These are phyloP conservation scores for Gambelia wislizenii DNA, from an alignment of 2,797 vertebrate species.

Conservation along the genomic window DNA sequence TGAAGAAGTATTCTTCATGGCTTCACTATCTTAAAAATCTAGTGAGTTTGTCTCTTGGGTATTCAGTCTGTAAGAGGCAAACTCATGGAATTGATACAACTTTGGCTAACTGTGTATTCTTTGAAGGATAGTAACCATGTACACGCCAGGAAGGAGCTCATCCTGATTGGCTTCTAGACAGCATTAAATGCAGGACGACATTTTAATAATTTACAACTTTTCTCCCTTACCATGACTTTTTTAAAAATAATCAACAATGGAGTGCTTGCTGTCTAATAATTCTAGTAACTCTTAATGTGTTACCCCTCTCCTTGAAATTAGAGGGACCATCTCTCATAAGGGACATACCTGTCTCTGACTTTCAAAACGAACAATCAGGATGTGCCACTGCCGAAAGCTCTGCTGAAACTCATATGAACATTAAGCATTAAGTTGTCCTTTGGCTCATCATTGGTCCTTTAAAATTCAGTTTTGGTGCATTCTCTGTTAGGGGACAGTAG, in stretches of 20 bases:
- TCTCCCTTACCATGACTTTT: neutral
- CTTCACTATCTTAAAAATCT: neutral
- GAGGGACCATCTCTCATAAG: neutral
- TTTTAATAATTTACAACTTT: neutral
- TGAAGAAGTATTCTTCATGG: neutral
- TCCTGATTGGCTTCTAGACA: neutral
- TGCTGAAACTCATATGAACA: neutral
- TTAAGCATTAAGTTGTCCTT: slow-evolving; percentile 43
- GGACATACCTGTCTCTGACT: no score
- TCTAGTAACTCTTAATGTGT: neutral
- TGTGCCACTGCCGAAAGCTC: no score
- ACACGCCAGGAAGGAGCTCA: neutral
- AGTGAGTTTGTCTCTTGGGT: neutral
- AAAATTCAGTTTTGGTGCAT: neutral
- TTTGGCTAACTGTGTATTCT: neutral
- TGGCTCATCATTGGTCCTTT: neutral
- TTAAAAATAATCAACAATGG: neutral
- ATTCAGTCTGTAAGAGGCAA: neutral
- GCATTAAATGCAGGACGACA: neutral
- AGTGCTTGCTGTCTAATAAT: neutral
- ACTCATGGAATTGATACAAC: neutral
- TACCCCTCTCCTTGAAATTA: neutral
- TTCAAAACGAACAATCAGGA: neutral
- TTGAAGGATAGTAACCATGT: neutral
- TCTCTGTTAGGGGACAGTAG: neutral